Percentiles rank a stretch among this genome's conserved stretches.
These are phyloP conservation scores for Rhagologus leucostigma DNA, from an alignment of 2,113 vertebrate genomes.

Conservation along the genomic window DNA sequence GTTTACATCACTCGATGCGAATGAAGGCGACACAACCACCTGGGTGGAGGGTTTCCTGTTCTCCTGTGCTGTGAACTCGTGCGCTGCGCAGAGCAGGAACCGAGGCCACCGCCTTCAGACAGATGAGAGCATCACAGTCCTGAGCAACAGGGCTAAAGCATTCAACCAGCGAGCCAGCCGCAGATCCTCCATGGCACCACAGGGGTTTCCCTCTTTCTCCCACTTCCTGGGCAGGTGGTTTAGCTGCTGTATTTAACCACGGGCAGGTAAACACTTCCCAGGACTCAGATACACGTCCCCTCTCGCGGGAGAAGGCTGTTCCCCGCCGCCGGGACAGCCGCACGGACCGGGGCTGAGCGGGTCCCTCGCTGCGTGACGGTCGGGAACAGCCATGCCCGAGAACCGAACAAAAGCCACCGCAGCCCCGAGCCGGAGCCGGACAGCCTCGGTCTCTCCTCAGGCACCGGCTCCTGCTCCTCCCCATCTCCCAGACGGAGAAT, in stretches of 20 bases:
- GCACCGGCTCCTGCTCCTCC: neutral
- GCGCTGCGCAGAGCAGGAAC: neutral
- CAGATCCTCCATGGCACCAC: too few relatives aligned
- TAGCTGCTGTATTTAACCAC: neutral
- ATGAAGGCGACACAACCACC: neutral
- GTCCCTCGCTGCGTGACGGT: neutral
- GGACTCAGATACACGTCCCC: fast-evolving
- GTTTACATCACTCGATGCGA: neutral
- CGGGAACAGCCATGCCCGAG: neutral
- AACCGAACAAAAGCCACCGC: neutral
- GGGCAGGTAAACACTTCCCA: neutral
- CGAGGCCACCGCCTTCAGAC: too few relatives aligned
- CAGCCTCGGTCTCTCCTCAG: neutral
- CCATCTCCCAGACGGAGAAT: neutral
- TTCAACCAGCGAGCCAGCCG: neutral
- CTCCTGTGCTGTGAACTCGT: neutral
- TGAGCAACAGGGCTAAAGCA: neutral
- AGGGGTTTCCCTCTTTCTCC: neutral
- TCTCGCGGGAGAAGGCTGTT: neutral
- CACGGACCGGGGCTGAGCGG: neutral
- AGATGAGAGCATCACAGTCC: fast-evolving
- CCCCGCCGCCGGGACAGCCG: neutral
- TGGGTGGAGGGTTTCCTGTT: neutral
- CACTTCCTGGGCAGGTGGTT: neutral
- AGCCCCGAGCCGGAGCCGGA: neutral